Evolutionary conservation across 2,888 invertebrate species (phyloP).

Genomic region (Tenthredo mesomela): DNA sequence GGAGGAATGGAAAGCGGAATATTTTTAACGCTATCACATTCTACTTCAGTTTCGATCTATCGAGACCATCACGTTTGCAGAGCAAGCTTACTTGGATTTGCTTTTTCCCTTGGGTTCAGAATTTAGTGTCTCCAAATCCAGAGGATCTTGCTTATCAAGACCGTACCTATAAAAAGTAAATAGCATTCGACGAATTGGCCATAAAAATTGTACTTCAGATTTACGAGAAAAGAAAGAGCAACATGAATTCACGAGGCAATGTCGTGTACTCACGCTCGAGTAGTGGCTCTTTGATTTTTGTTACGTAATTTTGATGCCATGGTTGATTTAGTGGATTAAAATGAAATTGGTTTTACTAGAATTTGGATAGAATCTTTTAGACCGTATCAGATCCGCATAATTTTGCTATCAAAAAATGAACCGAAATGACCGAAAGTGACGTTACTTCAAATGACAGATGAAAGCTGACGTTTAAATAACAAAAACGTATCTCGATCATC

Average conservation of each 20-base stretch:
- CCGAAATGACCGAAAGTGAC: conserved; percentile 15
- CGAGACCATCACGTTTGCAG: not conserved
- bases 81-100: conserved; percentile 38
- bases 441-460: not conserved
- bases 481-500: not conserved
- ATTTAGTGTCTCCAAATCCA: conserved; percentile 46
- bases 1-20: not conserved
- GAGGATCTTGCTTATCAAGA: conserved; percentile 44
- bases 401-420: not conserved
- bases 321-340: not conserved
- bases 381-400: not conserved
- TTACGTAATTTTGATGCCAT: conserved; percentile 13
- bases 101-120: conserved; percentile 41
- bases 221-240: conserved; percentile 31
- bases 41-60: not conserved
- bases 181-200: conserved; percentile 20
- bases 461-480: conserved; percentile 18
- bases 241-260: not conserved
- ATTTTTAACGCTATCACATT: not conserved
- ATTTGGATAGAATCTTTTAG: not conserved
- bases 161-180: conserved; percentile 27
- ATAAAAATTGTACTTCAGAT: conserved; percentile 27
- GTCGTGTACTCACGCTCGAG: not conserved
- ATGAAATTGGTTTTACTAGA: not conserved
- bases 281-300: conserved; percentile 25